Percentiles rank a stretch among this genome's conserved stretches.
These are phyloP conservation scores for Laticauda colubrina DNA, from an alignment of 2,113 vertebrate genomes.

Conservation along the genomic window DNA sequence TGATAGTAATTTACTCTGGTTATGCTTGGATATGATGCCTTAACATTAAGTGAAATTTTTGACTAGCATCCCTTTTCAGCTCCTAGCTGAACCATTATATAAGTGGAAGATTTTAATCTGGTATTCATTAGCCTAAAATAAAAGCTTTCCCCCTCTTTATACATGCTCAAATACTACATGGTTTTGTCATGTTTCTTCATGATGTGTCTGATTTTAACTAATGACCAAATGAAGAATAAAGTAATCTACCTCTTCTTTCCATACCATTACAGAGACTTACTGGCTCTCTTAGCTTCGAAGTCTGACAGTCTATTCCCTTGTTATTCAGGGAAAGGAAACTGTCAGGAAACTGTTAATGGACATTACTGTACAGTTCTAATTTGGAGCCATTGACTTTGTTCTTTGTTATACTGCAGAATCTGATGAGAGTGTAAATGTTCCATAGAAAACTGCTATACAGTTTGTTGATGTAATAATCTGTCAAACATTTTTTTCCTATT, in stretches of 20 bases:
- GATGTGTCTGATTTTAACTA: conserved; percentile 19
- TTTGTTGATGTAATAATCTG: background rate
- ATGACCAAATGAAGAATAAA: conserved; percentile 24
- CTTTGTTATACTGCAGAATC: background rate
- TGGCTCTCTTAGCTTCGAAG: background rate
- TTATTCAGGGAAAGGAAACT: background rate
- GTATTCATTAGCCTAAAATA: conserved; percentile 36
- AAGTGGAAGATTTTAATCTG: conserved; percentile 13
- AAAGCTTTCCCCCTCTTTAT: background rate
- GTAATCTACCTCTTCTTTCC: background rate
- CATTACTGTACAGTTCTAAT: background rate
- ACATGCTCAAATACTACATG: conserved; percentile 18
- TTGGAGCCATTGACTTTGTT: background rate
- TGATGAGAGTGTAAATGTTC: background rate
- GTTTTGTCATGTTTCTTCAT: conserved; percentile 28
- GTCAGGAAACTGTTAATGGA: background rate
- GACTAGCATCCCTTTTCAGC: conserved; percentile 8
- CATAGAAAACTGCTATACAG: background rate
- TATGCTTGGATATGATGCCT: background rate
- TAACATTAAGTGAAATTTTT: conserved; percentile 14
- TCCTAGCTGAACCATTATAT: conserved; percentile 11
- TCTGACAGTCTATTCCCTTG: background rate
- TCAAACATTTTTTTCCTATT: background rate
- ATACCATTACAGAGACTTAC: background rate
- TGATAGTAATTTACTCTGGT: background rate